Conservation (phyloP, 1,140 invertebrate species). For the Leptinotarsa defecta region DNA sequence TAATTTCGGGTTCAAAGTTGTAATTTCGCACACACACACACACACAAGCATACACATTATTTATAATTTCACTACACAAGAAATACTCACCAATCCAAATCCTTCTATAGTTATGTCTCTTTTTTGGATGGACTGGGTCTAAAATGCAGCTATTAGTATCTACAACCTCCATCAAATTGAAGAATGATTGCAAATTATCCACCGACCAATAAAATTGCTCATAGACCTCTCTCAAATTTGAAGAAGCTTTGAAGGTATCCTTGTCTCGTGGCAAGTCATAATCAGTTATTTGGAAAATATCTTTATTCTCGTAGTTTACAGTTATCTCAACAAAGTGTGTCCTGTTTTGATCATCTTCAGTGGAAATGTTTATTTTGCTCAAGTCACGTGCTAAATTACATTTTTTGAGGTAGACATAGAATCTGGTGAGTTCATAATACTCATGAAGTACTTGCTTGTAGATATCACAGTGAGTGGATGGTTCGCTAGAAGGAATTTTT, state of each 20-base stretch:
- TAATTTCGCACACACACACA: too few species aligned
- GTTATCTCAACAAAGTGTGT: constrained; percentile 39
- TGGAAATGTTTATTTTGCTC: constrained; percentile 31
- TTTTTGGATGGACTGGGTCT: constrained; percentile 56
- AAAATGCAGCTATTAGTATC: constrained; percentile 57
- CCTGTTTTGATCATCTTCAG: constrained; percentile 41
- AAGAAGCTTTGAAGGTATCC: constrained; percentile 25
- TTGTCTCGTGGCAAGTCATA: constrained; percentile 42
- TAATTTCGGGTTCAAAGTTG: too few species aligned
- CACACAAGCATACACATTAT: too few species aligned
- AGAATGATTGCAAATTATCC: constrained; percentile 54
- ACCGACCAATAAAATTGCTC: constrained; percentile 39
- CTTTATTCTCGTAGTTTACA: constrained; percentile 34
- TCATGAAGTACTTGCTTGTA: constrained; percentile 44
- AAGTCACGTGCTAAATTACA: constrained; percentile 44
- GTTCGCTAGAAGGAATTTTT: constrained; percentile 19
- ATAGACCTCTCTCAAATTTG: constrained; percentile 41
- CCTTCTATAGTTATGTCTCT: constrained; percentile 52
- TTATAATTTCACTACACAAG: background rate
- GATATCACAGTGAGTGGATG: constrained; percentile 34
- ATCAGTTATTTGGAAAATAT: constrained; percentile 39
- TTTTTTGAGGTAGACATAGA: constrained; percentile 44
- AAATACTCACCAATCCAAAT: constrained; percentile 55
- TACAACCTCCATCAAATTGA: constrained; percentile 57
- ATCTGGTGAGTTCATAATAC: constrained; percentile 47